A percentile compares a stretch with the other conserved stretches of the same genome.
These are phyloP conservation scores for Platypus cylindrus DNA, from an alignment of 2,888 invertebrate genomes.

Conservation along the genomic window DNA sequence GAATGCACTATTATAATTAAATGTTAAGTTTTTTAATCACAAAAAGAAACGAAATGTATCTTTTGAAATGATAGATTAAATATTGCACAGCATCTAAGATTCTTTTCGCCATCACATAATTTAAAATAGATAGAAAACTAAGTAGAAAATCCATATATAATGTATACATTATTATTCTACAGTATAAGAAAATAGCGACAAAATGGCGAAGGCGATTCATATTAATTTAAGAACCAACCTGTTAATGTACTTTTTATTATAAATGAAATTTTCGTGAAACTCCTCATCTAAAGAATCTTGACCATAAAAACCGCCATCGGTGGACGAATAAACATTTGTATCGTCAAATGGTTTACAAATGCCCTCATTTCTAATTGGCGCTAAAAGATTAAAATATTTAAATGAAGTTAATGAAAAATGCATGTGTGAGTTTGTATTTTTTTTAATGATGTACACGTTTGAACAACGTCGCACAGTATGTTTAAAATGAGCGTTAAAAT, in stretches of 20 bases:
- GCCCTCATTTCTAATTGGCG: constrained; percentile 29
- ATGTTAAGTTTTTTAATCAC: background rate
- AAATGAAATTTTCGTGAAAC: constrained; percentile 70
- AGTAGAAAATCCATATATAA: background rate
- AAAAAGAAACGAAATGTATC: background rate
- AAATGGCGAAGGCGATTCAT: too few relatives aligned
- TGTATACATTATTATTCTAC: background rate
- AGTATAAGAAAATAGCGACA: too few relatives aligned
- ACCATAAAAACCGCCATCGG: constrained; percentile 25
- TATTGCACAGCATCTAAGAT: too few relatives aligned
- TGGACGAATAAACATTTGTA: constrained; percentile 29
- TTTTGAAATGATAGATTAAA: too few relatives aligned
- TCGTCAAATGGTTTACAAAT: constrained; percentile 26
- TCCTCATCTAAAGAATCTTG: constrained; percentile 51
- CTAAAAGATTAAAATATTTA: constrained; percentile 16
- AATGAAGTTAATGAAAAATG: background rate
- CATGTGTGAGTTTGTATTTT: background rate
- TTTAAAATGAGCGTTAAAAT: too few relatives aligned
- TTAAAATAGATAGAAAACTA: too few relatives aligned
- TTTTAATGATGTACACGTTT: background rate
- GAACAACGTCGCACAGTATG: background rate
- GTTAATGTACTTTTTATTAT: constrained; percentile 50
- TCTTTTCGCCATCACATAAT: too few relatives aligned
- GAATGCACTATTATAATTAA: too few relatives aligned
- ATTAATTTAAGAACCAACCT: constrained; percentile 8